Percentiles rank a stretch among this genome's conserved stretches.
These are phyloP conservation scores for Rhegmatorhina hoffmannsi DNA, from an alignment of 2,113 vertebrate species.

Conservation along the genomic window DNA sequence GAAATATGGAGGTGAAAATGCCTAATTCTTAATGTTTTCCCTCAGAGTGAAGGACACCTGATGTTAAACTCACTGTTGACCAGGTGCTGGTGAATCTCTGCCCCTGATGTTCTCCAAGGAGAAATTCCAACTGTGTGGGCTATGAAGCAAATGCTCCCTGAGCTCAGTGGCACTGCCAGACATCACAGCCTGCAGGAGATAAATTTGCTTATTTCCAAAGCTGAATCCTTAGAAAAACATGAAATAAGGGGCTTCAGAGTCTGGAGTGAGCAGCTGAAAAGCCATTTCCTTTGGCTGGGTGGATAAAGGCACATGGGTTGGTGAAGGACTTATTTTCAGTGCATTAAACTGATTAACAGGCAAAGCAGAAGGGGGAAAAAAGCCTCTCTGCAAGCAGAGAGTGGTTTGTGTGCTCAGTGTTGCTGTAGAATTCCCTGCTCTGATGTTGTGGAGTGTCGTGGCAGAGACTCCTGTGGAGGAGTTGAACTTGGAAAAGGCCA, in stretches of 20 bases:
- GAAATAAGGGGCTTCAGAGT: background rate
- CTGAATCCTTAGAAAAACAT: background rate
- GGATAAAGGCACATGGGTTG: background rate
- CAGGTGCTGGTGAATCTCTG: background rate
- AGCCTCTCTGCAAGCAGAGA: background rate
- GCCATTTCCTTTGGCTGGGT: background rate
- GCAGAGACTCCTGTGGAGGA: background rate
- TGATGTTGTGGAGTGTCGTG: background rate
- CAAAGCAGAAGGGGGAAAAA: accelerated
- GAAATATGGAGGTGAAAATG: background rate
- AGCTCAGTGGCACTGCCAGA: background rate
- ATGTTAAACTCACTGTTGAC: background rate
- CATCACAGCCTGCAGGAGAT: background rate
- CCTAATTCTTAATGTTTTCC: too few species aligned
- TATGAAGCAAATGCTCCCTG: background rate
- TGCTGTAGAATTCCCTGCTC: background rate
- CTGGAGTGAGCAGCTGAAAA: background rate
- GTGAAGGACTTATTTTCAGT: background rate
- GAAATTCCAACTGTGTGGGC: background rate
- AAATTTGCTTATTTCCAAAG: background rate
- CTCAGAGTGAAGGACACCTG: background rate
- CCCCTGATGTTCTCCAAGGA: background rate
- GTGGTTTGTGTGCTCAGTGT: background rate
- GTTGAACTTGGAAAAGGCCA: background rate
- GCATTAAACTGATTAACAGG: background rate